Percentiles rank a stretch among this genome's conserved stretches.
Conservation (phyloP, 2,113 vertebrate species). For the Ceyx melanurus region DNA sequence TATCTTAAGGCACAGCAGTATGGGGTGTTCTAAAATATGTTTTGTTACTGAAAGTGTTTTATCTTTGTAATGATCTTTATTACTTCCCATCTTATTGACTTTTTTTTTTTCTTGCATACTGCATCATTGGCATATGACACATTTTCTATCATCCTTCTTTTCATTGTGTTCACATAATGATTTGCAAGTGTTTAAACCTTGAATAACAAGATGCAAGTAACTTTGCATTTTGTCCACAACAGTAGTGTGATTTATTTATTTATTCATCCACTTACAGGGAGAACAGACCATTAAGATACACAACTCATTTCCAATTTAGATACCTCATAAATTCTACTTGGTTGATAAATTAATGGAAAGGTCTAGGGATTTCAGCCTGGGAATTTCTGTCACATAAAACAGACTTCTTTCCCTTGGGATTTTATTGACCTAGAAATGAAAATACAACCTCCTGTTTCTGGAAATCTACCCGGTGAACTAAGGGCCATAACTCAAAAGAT, state of each 20-base stretch:
- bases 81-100: background rate
- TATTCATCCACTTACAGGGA: background rate
- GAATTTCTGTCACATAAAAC: background rate
- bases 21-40: background rate
- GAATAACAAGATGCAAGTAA: background rate
- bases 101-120: background rate
- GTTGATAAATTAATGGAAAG: slow-evolving; percentile 5
- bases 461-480: background rate
- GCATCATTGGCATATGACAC: background rate
- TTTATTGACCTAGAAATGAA: slow-evolving; percentile 19
- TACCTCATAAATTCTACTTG: slow-evolving; percentile 12
- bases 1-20: background rate
- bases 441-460: background rate
- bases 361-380: background rate
- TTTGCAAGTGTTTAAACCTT: background rate
- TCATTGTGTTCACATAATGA: background rate
- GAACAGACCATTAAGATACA: background rate
- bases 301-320: slow-evolving; percentile 44
- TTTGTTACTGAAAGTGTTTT: background rate
- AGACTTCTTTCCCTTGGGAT: background rate
- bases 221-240: slow-evolving; percentile 23
- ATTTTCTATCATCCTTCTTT: background rate
- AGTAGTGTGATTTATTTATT: slow-evolving; percentile 13
- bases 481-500: background rate
- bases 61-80: background rate